Evolutionary conservation across 2,113 vertebrate genomes (phyloP), one percentile per base, ranked within the genome.

Genomic region (Ploceus nigricollis): DNA sequence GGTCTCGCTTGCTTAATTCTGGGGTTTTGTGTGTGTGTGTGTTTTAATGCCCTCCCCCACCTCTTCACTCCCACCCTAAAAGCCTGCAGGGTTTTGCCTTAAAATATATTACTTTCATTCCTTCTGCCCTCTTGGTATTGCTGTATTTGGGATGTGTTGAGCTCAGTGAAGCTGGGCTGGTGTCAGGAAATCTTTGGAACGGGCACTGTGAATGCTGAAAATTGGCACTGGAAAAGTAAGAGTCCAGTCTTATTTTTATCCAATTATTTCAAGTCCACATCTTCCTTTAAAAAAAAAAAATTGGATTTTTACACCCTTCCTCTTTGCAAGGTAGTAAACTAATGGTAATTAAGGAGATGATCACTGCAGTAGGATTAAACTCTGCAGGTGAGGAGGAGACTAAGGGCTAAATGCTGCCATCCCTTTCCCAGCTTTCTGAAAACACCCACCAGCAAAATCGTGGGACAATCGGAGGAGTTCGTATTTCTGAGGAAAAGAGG

Each of bases 1-100:
- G 78, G 77, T 91, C 83, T 93, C 77, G 87, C 96, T 96, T 94
- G 88, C 96, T 96, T 96, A 86, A 92, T 94, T 97, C 94, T 93
- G 72, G 53, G 76, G 27, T 89, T 96, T 97, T 93, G 47, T 95
- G 66, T 40, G 47, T 95, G 66, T 40, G 78, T 82, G 84, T 82
- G 73, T 94, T 87, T 90, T 61, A 64, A 75, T 40, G 65, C 86
- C 94, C 93, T 94, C 95, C 94, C 94, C 96, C 95, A 84, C 81
- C 83, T 89, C 91, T 82, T 58, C 83, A 4, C 50, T 95, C 25
- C 69, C 87, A 60, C 15, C 42, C 86, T 77, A 30, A 90, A 86
- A 66, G 60, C 77, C 72, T 78, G 35, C 66, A 73, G 81, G 58
- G 15, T 77, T 77, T 89, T 93, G 33, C 76, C 70, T 87, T 57